Conservation (phyloP, 2,113 vertebrate genomes). For the Delphinus delphis region DNA sequence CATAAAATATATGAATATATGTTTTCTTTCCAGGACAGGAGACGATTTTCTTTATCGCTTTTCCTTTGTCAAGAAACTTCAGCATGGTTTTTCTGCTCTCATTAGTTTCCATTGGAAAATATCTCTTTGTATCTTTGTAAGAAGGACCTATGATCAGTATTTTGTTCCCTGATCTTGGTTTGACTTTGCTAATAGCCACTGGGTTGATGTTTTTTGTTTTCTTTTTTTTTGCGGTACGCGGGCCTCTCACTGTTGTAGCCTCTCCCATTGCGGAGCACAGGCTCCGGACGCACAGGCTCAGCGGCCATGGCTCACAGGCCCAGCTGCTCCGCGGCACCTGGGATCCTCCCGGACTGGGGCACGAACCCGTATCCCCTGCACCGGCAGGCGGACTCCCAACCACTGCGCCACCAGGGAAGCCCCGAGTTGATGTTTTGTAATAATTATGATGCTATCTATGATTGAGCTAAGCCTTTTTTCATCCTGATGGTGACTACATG, state of each 20-base stretch:
- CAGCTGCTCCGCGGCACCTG: rapidly evolving
- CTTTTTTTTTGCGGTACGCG: too few relatives aligned
- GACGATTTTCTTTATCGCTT: background rate
- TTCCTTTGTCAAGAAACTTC: background rate
- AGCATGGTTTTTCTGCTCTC: background rate
- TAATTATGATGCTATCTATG: background rate
- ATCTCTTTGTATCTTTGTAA: background rate
- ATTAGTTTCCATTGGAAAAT: background rate
- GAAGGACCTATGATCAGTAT: background rate
- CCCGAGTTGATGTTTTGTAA: background rate
- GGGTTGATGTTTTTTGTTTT: background rate
- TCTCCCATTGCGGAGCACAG: too few relatives aligned
- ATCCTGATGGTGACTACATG: background rate
- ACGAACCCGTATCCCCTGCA: too few relatives aligned
- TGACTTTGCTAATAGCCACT: background rate
- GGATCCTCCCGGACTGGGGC: too few relatives aligned
- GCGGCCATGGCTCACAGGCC: too few relatives aligned
- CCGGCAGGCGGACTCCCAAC: too few relatives aligned
- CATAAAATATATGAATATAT: background rate
- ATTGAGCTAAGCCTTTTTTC: background rate
- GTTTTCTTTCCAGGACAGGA: background rate
- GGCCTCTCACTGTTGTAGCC: too few relatives aligned
- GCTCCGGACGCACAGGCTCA: too few relatives aligned
- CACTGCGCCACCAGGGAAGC: too few relatives aligned
- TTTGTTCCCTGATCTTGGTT: background rate